Conservation (phyloP, 2,797 vertebrate genomes). For the Enteromius viviparus region DNA sequence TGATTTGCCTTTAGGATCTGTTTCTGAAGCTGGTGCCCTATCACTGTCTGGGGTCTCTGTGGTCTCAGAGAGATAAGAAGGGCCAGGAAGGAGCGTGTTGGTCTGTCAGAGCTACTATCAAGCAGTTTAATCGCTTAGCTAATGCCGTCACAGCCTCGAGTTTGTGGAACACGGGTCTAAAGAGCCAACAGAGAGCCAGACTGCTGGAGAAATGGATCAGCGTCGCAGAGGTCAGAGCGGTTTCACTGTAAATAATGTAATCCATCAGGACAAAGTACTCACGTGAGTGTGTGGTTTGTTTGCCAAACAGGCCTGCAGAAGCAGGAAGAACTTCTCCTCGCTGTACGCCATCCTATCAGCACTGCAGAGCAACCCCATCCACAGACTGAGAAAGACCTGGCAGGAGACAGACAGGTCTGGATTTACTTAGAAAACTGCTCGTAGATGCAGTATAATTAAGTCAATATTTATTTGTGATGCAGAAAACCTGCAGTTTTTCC, state of each 20-base stretch:
- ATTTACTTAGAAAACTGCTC: background rate
- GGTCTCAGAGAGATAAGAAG: slow-evolving; percentile 90
- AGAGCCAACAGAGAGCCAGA: slow-evolving; percentile 84
- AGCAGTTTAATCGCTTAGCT: slow-evolving; percentile 89
- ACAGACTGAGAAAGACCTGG: slow-evolving; percentile 88
- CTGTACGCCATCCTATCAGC: slow-evolving; percentile 88
- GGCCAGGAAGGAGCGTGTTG: slow-evolving; percentile 84
- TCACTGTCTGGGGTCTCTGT: slow-evolving; percentile 89
- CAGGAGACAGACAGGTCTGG: slow-evolving; percentile 85
- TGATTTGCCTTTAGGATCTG: slow-evolving; percentile 76
- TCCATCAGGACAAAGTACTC: background rate
- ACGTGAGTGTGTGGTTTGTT: slow-evolving; percentile 6
- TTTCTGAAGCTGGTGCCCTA: slow-evolving; percentile 90
- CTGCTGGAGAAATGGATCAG: slow-evolving; percentile 93
- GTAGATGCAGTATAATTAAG: background rate
- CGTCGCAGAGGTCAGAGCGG: slow-evolving; percentile 82
- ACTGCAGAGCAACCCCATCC: slow-evolving; percentile 88
- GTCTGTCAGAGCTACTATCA: slow-evolving; percentile 88
- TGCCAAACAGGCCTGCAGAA: slow-evolving; percentile 82
- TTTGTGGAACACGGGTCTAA: slow-evolving; percentile 80
- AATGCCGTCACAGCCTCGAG: slow-evolving; percentile 86
- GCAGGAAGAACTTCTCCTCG: slow-evolving; percentile 89
- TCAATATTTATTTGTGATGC: background rate
- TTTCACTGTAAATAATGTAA: background rate
- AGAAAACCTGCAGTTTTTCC: background rate